A percentile compares a stretch with the other conserved stretches of the same genome.
Evolutionary conservation across 1,140 invertebrate genomes (phyloP).

Genomic region (Drosophila carrolli): DNA sequence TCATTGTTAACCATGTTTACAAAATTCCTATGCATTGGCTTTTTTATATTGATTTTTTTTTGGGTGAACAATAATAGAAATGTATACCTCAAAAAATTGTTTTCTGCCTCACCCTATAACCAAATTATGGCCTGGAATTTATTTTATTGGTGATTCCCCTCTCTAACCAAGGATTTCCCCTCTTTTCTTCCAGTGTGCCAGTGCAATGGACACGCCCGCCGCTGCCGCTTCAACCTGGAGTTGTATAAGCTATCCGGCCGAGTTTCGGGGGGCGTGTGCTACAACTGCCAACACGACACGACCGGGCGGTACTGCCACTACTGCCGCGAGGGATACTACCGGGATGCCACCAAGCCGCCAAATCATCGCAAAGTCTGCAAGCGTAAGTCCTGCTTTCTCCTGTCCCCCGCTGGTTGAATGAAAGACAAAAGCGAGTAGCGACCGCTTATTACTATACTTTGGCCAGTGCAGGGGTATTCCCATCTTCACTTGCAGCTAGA

Average conservation of each 20-base stretch:
- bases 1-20: too few relatives aligned
- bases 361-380: constrained; percentile 96
- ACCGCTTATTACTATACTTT: background rate
- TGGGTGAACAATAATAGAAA: too few relatives aligned
- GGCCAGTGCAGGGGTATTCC: background rate
- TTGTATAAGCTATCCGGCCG: constrained; percentile 96
- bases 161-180: background rate
- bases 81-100: too few relatives aligned
- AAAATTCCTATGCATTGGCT: too few relatives aligned
- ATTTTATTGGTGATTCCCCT: too few relatives aligned
- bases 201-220: constrained; percentile 95
- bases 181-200: constrained; percentile 91
- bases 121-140: too few relatives aligned
- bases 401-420: constrained; percentile 13
- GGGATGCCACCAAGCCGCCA: constrained; percentile 93
- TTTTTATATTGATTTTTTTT: too few relatives aligned
- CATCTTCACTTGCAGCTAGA: background rate
- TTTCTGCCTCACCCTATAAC: too few relatives aligned
- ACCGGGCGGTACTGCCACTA: constrained; percentile 96
- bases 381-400: constrained; percentile 88
- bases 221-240: constrained; percentile 98
- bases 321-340: constrained; percentile 96
- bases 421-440: background rate
- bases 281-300: constrained; percentile 96
- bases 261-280: constrained; percentile 95